These are phyloP conservation scores for Stenichneumon culpator DNA, from an alignment of 2,888 invertebrate genomes.

Conservation along the genomic window DNA sequence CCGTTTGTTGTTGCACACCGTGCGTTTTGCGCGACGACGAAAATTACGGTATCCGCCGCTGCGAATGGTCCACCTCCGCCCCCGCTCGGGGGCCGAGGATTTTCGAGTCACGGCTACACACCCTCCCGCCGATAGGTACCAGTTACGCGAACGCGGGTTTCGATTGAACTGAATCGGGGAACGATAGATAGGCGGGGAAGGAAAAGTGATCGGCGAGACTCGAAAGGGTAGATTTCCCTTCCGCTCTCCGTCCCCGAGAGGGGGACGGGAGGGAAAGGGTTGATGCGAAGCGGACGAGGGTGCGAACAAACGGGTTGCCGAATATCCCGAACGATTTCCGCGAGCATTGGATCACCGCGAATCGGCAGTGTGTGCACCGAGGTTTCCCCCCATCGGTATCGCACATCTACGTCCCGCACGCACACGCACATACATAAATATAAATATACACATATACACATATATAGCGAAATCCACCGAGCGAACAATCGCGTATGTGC, in stretches of 20 bases:
- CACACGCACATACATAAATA: background rate
- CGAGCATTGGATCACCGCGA: conserved; percentile 57
- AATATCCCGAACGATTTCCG: conserved; percentile 65
- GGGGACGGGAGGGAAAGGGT: conserved; percentile 13
- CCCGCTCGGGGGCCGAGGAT: conserved; percentile 14
- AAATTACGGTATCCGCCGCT: conserved; percentile 58
- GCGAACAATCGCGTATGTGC: conserved; percentile 38
- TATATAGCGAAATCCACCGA: background rate
- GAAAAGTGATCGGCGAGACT: conserved; percentile 52
- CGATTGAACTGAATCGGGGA: conserved; percentile 33
- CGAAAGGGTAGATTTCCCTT: conserved; percentile 50
- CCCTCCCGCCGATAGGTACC: conserved; percentile 30
- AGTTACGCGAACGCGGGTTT: conserved; percentile 32
- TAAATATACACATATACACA: background rate
- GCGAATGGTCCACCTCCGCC: background rate
- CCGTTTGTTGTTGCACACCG: conserved; percentile 43
- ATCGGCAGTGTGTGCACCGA: conserved; percentile 36
- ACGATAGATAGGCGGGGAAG: conserved; percentile 50
- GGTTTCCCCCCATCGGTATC: conserved; percentile 29
- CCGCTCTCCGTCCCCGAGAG: too few species aligned
- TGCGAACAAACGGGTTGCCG: conserved; percentile 66
- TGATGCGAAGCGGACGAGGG: conserved; percentile 35
- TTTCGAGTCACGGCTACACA: background rate
- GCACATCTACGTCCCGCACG: background rate
- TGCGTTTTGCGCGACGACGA: conserved; percentile 63